Base-by-base conservation (phyloP, 2,113 vertebrate species). In the Pithys albifrons region DNA sequence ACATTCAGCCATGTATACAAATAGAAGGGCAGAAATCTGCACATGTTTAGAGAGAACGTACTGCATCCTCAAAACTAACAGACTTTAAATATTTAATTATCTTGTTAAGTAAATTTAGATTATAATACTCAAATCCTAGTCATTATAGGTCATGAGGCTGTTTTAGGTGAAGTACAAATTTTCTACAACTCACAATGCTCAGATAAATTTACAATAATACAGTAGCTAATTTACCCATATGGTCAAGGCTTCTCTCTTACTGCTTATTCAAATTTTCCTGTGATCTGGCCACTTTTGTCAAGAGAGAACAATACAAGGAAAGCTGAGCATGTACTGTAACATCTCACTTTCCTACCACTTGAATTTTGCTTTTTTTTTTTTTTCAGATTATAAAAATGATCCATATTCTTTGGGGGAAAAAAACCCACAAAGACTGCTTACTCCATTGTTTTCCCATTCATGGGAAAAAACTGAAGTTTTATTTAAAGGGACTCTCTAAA, bases 71-170 rank as follows among this genome's bases (percentile, higher is more conserved):
- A 89, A 96, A 96, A 97, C 96, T 54, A 96, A 97, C 82, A 67
- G 81, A 93, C 57, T 94, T 93, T 93, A 96, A 95, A 97, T 97
- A 97, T 96, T 98, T 97, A 96, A 97, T 97, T 97, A 96, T 91
- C 93, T 95, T 91, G 79, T 91, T 96, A 97, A 97, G 88, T 96
- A 97, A 97, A 97, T 89, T 96, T 93, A 96, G 80, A 96, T 97
- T 96, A 97, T 58, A 54, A 57, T 65, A 97, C 90, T 89, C 78
- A 97, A 97, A 93, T 94, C 39, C 41, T 74, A 85, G 2, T 89
- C 78, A 91, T 89, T 91, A 85, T 14, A 89, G 78, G 91, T 94
- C 83, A 92, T 79, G n/a, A 59, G 69, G 72, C 49, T 95, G 33
- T 33, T 97, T 91, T 78, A 82, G 89, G 49, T 55, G 29, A 67